phyloP scores from a whole-genome alignment of 1,140 invertebrate genomes.

The Temnothorax curvispinosus region DNA sequence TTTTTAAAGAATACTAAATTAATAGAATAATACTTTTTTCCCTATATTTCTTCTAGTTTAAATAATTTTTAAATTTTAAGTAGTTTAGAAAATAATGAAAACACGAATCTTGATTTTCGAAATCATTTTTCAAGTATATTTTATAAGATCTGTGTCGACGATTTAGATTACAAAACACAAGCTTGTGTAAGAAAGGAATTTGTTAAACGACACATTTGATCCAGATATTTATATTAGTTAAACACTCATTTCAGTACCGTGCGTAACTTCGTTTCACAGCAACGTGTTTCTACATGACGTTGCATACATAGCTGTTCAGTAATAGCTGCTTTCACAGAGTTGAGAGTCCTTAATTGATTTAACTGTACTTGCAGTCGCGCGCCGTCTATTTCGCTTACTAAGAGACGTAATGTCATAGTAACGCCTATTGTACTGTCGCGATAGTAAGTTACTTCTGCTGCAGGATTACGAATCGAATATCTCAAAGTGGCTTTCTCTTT shows the following conservation, averaged over 20 bases:
- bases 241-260: background rate
- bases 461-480: constrained; percentile 66
- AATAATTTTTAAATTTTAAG: constrained; percentile 2
- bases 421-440: constrained; percentile 58
- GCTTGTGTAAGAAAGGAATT: background rate
- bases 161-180: background rate
- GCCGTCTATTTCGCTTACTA: constrained; percentile 43
- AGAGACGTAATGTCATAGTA: constrained; percentile 49
- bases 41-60: background rate
- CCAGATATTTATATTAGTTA: background rate
- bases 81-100: background rate
- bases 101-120: background rate
- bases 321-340: constrained; percentile 55
- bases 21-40: background rate
- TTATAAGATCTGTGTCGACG: background rate
- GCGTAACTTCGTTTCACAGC: background rate
- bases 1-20: background rate
- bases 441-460: constrained; percentile 56
- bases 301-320: constrained; percentile 44
- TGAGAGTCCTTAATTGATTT: constrained; percentile 59
- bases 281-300: constrained; percentile 40
- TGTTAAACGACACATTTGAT: constrained; percentile 10
- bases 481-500: constrained; percentile 28
- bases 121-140: background rate
- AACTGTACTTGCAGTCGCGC: constrained; percentile 51